Base-by-base conservation (phyloP, 92 coral and sea anemone species). In the Porites divaricata region DNA sequence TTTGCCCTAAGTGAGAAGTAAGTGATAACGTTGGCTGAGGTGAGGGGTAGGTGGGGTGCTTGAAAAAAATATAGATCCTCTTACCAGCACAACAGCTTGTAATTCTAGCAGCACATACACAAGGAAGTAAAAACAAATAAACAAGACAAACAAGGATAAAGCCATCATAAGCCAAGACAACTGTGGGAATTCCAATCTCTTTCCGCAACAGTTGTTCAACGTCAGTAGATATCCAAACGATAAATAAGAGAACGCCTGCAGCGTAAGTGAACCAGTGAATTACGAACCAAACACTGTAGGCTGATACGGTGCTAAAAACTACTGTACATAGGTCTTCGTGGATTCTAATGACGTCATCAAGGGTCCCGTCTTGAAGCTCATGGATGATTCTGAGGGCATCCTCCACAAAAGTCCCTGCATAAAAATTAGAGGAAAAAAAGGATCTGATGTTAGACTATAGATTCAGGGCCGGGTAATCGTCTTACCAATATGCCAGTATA, bases 231-330 rank as follows among this genome's bases (percentile, higher is more conserved):
- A 89, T 20, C 8, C 81, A 81, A 4, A 92, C 77, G 53, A 92
- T 58, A 35, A 77, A 77, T n/a, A 90, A 51, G 24, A 92, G 24
- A 70, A 78, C 77, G 20, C 91, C 88, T 16, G 80, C 56, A n/a
- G 93, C 95, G 66, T 89, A 92, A 59, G 81, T 65, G 35, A 92
- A 68, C 95, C 95, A 92, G 80, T 92, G 95, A 45, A 90, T n/a
- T 4, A 92, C 91, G 49, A 92, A 92, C 95, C 95, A 92, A 0
- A 88, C 84, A 25, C 91, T 90, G 66, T 79, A 90, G 8, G 95
- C 89, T 49, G 86, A 87, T n/a, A 92, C 95, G 11, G 95, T 92
- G 26, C 90, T 79, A 5, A 83, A 72, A 24, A 92, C 95, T 23
- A 89, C 78, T 12, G 45, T 66, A 51, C 95, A 89, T 35, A 92